phyloP scores from a whole-genome alignment of 2,797 vertebrate genomes.

The Catostomus latipinnis region DNA sequence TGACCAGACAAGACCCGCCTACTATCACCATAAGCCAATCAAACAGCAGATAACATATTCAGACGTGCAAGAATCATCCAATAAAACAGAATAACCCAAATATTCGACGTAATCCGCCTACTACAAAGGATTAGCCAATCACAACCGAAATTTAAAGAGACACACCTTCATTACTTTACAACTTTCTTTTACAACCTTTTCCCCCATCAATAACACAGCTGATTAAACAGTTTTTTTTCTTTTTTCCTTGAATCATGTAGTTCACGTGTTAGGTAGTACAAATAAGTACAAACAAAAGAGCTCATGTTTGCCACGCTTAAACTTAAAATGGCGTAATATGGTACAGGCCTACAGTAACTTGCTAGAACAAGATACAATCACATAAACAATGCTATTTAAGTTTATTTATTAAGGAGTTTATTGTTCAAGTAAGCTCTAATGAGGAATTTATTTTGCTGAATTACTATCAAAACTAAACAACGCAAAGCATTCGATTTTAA shows the following conservation, averaged over 20 bases:
- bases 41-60: not conserved
- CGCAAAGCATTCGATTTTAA: not conserved
- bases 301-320: not conserved
- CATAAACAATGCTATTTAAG: not conserved
- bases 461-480: not conserved
- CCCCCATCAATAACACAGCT: not conserved
- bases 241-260: not conserved
- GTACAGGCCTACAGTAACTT: not conserved
- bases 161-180: not conserved
- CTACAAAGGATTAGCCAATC: conserved; percentile 2
- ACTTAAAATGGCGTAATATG: not conserved
- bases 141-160: not conserved
- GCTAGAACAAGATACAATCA: not conserved
- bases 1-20: not conserved
- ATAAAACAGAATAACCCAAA: not conserved
- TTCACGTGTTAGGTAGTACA: not conserved
- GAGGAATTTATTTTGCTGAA: not conserved
- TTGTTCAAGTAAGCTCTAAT: not conserved
- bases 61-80: not conserved
- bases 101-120: not conserved
- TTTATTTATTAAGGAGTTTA: not conserved
- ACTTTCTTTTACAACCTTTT: not conserved
- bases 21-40: conserved; percentile 5
- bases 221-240: not conserved
- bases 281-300: not conserved